Evolutionary conservation across 35 echinoderm and acorn worm genomes (phyloP).

Genomic region (Eucidaris tribuloides): DNA sequence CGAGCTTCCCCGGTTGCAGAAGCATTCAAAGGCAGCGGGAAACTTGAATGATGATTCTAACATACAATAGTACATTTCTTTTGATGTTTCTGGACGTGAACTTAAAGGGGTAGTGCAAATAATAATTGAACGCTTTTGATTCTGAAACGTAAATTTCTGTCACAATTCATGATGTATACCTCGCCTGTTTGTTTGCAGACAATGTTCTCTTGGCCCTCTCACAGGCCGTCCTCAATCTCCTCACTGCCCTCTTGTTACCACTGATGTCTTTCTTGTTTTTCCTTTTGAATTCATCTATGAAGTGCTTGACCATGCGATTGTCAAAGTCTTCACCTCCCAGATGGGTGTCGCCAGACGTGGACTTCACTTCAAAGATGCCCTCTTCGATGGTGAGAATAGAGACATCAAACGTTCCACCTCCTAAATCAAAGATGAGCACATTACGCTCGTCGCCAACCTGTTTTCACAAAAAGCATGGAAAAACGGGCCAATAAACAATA

Average conservation of each 20-base stretch:
- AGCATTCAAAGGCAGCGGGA: background rate
- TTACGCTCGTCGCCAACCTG: constrained; percentile 53
- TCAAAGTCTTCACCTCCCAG: constrained; percentile 88
- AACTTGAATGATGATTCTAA: background rate
- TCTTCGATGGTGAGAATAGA: constrained; percentile 78
- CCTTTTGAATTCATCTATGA: constrained; percentile 76
- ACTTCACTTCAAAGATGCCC: constrained; percentile 86
- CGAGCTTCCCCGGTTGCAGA: too few species aligned
- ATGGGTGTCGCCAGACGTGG: constrained; percentile 75
- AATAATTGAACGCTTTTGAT: background rate
- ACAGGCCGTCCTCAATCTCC: constrained; percentile 75
- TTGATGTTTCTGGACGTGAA: background rate
- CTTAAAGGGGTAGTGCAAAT: background rate
- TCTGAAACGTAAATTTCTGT: too few species aligned
- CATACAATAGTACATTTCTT: background rate
- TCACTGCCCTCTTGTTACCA: constrained; percentile 58
- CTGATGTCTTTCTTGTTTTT: constrained; percentile 94
- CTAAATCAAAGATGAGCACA: constrained; percentile 86
- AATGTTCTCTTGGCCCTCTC: constrained; percentile 96
- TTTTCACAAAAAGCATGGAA: too few species aligned
- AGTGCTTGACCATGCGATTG: constrained; percentile 77
- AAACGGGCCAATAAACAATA: too few species aligned
- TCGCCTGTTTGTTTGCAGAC: constrained; percentile 80
- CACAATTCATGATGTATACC: constrained; percentile 21
- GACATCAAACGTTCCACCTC: constrained; percentile 91